Conservation (phyloP, 92 coral and sea anemone genomes). For the Epizoanthus stellaris region DNA sequence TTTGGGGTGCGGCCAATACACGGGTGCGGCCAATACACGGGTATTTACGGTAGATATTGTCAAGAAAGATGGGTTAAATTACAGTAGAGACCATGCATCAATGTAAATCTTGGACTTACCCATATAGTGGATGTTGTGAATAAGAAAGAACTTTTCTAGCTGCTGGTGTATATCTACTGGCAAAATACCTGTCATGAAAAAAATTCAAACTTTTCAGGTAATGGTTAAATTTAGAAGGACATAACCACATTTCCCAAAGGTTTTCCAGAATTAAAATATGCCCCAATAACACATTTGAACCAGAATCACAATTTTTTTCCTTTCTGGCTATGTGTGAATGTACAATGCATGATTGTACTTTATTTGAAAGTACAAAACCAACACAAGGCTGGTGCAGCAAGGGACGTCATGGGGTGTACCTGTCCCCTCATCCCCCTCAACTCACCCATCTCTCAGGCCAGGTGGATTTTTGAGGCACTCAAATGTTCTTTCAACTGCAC, state of each 20-base stretch:
- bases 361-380: too few relatives aligned
- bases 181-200: slow-evolving; percentile 78
- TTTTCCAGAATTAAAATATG: not conserved
- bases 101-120: slow-evolving; percentile 55
- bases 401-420: too few relatives aligned
- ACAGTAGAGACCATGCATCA: not conserved
- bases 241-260: not conserved
- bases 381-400: too few relatives aligned
- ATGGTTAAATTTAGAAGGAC: not conserved
- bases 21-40: too few relatives aligned
- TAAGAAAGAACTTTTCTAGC: slow-evolving; percentile 91
- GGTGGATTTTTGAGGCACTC: too few relatives aligned
- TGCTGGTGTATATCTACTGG: slow-evolving; percentile 80
- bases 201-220: not conserved
- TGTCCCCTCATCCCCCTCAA: too few relatives aligned
- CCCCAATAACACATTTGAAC: not conserved
- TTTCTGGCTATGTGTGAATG: too few relatives aligned
- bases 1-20: too few relatives aligned
- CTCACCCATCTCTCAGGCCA: too few relatives aligned
- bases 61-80: not conserved
- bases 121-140: slow-evolving; percentile 94
- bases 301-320: not conserved
- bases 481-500: too few relatives aligned
- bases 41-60: too few relatives aligned
- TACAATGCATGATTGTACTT: too few relatives aligned